Conservation (phyloP, 2,113 vertebrate species). For the Pygoscelis adeliae region DNA sequence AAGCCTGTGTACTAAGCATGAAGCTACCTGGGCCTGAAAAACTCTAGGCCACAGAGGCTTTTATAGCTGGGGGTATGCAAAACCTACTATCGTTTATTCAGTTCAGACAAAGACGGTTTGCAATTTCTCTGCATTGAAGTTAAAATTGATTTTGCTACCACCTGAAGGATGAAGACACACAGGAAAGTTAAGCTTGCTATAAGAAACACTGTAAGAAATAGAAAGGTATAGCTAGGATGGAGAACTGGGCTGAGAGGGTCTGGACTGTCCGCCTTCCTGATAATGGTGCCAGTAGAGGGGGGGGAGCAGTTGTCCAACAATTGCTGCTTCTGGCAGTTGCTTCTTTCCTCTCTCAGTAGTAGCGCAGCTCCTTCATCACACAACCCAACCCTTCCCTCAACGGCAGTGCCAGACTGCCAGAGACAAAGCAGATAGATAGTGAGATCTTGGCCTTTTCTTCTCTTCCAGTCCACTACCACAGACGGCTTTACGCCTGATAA, state of each 20-base stretch:
- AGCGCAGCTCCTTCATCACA: not conserved
- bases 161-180: not conserved
- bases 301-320: not conserved
- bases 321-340: not conserved
- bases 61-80: not conserved
- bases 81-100: not conserved
- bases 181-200: not conserved
- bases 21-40: not conserved
- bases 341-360: not conserved
- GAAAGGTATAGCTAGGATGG: not conserved
- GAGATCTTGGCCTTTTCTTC: not conserved
- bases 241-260: not conserved
- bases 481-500: not conserved
- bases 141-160: not conserved
- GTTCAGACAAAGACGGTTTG: not conserved
- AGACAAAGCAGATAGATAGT: not conserved
- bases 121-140: too few relatives aligned
- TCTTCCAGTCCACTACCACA: not conserved
- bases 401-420: not conserved
- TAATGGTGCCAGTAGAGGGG: not conserved
- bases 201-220: not conserved
- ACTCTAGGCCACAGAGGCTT: too few relatives aligned
- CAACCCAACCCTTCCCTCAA: not conserved
- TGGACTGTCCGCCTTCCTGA: not conserved
- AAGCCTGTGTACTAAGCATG: not conserved